These are phyloP conservation scores for Augiades crinisus DNA, from an alignment of 2,888 invertebrate genomes.

Conservation along the genomic window DNA sequence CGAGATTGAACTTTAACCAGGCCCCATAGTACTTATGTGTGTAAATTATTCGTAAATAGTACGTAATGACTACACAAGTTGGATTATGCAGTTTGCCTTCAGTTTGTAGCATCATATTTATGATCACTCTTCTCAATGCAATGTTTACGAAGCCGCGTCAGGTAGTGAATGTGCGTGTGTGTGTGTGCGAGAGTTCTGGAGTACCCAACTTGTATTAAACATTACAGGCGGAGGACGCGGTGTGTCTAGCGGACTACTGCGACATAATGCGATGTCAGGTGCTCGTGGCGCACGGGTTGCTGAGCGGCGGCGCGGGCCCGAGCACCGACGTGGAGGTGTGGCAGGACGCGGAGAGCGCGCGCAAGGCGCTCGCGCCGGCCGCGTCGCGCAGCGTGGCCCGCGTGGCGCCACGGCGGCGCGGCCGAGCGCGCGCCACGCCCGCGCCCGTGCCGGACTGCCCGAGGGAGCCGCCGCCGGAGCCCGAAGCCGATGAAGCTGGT, in stretches of 20 bases:
- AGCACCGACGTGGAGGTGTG: slow-evolving; percentile 91
- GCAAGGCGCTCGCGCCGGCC: slow-evolving; percentile 83
- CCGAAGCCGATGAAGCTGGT: slow-evolving; percentile 49
- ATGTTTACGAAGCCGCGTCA: too few relatives aligned
- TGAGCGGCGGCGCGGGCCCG: slow-evolving; percentile 84
- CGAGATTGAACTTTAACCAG: too few relatives aligned
- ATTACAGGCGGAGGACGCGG: slow-evolving; percentile 92
- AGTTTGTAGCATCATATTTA: too few relatives aligned
- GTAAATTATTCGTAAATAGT: too few relatives aligned
- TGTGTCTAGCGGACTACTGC: slow-evolving; percentile 96
- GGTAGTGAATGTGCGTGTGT: too few relatives aligned
- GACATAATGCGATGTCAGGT: slow-evolving; percentile 98
- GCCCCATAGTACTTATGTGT: too few relatives aligned
- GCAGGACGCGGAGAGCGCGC: slow-evolving; percentile 88
- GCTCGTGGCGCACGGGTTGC: slow-evolving; percentile 86
- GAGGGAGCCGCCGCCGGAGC: slow-evolving; percentile 40
- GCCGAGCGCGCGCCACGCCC: slow-evolving; percentile 35
- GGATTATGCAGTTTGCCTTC: too few relatives aligned
- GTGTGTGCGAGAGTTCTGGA: too few relatives aligned
- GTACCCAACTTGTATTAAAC: too few relatives aligned
- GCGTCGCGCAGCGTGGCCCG: slow-evolving; percentile 75
- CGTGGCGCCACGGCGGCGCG: slow-evolving; percentile 54
- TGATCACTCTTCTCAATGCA: too few relatives aligned
- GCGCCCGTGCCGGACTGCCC: slow-evolving; percentile 60
- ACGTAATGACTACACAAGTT: too few relatives aligned